Conservation (phyloP, 2,113 vertebrate species). For the Phalacrocorax pelagicus region DNA sequence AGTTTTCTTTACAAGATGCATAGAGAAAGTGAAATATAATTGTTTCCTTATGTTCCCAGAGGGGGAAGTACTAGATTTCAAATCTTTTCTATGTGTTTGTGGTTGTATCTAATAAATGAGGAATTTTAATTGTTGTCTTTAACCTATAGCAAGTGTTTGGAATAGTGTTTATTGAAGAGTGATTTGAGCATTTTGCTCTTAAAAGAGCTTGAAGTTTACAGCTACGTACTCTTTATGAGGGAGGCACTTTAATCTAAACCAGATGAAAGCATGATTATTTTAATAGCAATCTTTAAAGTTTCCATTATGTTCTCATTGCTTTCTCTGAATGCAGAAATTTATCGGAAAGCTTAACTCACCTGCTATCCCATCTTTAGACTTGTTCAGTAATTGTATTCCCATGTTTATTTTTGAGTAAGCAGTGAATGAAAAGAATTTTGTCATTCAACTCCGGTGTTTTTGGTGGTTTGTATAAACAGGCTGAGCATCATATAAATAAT, state of each 20-base stretch:
- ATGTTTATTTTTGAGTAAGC: not conserved
- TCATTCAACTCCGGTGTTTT: not conserved
- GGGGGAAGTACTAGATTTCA: not conserved
- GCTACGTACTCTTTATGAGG: conserved; percentile 9
- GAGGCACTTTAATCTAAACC: conserved; percentile 35
- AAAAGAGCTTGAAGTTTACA: conserved; percentile 38
- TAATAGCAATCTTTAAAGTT: conserved; percentile 45
- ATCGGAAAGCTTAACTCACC: not conserved
- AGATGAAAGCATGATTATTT: conserved; percentile 46
- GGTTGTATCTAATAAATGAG: conserved; percentile 49
- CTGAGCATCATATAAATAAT: not conserved
- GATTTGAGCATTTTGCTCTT: conserved; percentile 49
- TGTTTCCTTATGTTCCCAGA: not conserved
- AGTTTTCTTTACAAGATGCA: conserved; percentile 36
- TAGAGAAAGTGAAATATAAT: conserved; percentile 37
- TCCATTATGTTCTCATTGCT: not conserved
- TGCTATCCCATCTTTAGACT: not conserved
- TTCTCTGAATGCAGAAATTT: not conserved
- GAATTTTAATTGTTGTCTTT: conserved; percentile 62
- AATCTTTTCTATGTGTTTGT: conserved; percentile 1
- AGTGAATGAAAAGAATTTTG: not conserved
- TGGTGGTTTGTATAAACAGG: not conserved
- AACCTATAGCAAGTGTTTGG: conserved; percentile 32
- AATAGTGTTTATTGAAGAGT: conserved; percentile 57
- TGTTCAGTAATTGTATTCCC: not conserved